Percentiles rank a stretch among this genome's conserved stretches.
Conservation (phyloP, 2,888 invertebrate species). For the Tridacna gigas region DNA sequence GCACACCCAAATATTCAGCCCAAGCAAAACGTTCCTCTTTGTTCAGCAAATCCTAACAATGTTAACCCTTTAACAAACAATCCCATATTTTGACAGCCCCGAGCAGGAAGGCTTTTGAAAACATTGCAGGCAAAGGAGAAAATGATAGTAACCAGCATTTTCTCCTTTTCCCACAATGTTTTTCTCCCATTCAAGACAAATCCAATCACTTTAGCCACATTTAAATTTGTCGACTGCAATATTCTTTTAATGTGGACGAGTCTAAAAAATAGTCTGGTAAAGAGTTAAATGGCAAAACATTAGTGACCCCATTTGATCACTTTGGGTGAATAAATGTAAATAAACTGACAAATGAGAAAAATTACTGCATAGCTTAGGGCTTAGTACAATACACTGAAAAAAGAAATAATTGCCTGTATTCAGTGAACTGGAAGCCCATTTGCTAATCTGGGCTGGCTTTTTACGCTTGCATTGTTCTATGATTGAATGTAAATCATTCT, state of each 20-base stretch:
- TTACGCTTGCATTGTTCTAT: slow-evolving; percentile 35
- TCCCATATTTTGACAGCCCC: too few species aligned
- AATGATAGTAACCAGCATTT: too few species aligned
- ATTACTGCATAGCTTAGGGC: slow-evolving; percentile 20
- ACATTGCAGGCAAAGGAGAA: too few species aligned
- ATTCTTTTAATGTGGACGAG: not conserved
- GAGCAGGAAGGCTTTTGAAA: too few species aligned
- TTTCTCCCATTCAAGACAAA: too few species aligned
- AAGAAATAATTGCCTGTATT: slow-evolving; percentile 22
- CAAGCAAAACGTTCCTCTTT: not conserved
- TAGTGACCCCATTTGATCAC: slow-evolving; percentile 23
- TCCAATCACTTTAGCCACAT: too few species aligned
- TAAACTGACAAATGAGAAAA: slow-evolving; percentile 22
- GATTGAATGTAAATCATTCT: slow-evolving; percentile 42
- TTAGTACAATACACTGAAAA: slow-evolving; percentile 13
- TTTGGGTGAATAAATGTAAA: slow-evolving; percentile 11
- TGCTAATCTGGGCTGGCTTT: slow-evolving; percentile 28
- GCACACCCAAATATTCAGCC: too few species aligned
- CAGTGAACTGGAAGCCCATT: slow-evolving; percentile 23
- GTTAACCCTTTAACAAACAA: too few species aligned
- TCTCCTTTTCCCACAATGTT: too few species aligned
- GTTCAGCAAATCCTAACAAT: not conserved
- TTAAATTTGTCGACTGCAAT: too few species aligned
- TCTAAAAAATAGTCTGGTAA: not conserved
- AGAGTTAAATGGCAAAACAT: slow-evolving; percentile 17